A percentile compares a stretch with the other conserved stretches of the same genome.
These are phyloP conservation scores for Oceanodroma leucorhoa DNA, from an alignment of 2,797 vertebrate genomes.

Conservation along the genomic window DNA sequence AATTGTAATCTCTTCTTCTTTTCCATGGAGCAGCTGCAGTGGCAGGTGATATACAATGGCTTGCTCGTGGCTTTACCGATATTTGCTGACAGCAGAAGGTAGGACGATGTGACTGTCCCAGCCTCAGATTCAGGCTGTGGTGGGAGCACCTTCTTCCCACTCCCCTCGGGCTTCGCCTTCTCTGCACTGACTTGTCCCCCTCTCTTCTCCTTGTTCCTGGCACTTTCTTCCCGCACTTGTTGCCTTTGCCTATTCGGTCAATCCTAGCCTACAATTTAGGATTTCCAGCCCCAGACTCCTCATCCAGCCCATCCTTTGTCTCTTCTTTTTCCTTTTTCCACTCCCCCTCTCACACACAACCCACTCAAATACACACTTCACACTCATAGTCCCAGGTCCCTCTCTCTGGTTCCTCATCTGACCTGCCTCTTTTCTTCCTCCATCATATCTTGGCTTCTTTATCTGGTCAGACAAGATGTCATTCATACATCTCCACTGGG, in stretches of 20 bases:
- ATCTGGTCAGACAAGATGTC: not conserved
- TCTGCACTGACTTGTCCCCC: not conserved
- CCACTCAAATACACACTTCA: not conserved
- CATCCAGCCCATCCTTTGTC: not conserved
- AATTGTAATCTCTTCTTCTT: not conserved
- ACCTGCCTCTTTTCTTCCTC: not conserved
- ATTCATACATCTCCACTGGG: not conserved
- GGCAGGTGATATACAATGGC: not conserved
- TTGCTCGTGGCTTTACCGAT: not conserved
- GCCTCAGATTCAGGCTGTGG: not conserved
- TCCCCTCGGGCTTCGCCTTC: not conserved
- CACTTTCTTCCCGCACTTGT: not conserved
- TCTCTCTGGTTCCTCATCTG: not conserved
- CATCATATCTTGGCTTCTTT: not conserved
- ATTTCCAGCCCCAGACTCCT: not conserved
- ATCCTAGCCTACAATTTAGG: not conserved
- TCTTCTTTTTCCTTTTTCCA: not conserved
- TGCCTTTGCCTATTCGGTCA: not conserved
- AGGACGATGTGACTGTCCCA: not conserved
- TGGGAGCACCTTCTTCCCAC: not conserved
- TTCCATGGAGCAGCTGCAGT: not conserved
- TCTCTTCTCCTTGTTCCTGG: not conserved
- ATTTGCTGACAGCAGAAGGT: not conserved
- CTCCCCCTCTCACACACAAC: not conserved
- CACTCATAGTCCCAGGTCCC: fast-evolving